phyloP scores from a whole-genome alignment of 2,888 invertebrate species.

The Octonoba sinensis region DNA sequence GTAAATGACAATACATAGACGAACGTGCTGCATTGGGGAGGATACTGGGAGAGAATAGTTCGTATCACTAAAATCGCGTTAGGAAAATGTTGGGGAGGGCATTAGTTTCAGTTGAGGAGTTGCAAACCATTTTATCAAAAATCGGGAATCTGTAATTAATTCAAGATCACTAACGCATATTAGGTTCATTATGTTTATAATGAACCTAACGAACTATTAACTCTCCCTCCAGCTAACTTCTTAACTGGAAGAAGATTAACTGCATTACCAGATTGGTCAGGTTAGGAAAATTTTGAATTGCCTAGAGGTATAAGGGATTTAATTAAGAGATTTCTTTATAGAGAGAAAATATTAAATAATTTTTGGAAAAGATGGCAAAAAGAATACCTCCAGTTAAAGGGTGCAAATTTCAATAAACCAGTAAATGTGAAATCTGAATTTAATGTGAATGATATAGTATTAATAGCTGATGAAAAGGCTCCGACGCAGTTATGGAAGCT shows the following conservation, averaged over 20 bases:
- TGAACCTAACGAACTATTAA: conserved; percentile 1
- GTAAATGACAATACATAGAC: conserved; percentile 3
- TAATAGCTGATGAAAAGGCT: background rate
- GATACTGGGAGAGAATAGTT: too few relatives aligned
- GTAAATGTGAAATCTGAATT: background rate
- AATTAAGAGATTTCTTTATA: background rate
- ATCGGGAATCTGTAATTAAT: conserved; percentile 6
- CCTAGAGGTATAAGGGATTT: background rate
- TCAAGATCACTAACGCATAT: conserved; percentile 11
- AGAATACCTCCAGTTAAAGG: too few relatives aligned
- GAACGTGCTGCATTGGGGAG: conserved; percentile 20
- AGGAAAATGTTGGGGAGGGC: too few relatives aligned
- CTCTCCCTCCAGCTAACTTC: background rate
- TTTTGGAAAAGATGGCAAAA: too few relatives aligned
- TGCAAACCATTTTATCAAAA: background rate
- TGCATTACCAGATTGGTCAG: background rate
- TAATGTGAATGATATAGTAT: conserved; percentile 21
- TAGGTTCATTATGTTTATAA: background rate
- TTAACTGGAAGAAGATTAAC: conserved; percentile 6
- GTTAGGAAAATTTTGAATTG: background rate
- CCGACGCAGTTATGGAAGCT: background rate
- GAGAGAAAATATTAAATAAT: background rate
- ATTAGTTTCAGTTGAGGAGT: too few relatives aligned
- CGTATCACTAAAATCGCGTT: too few relatives aligned
- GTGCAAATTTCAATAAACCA: too few relatives aligned